These are phyloP conservation scores for Atta colombica DNA, from an alignment of 1,140 invertebrate species.

Conservation along the genomic window DNA sequence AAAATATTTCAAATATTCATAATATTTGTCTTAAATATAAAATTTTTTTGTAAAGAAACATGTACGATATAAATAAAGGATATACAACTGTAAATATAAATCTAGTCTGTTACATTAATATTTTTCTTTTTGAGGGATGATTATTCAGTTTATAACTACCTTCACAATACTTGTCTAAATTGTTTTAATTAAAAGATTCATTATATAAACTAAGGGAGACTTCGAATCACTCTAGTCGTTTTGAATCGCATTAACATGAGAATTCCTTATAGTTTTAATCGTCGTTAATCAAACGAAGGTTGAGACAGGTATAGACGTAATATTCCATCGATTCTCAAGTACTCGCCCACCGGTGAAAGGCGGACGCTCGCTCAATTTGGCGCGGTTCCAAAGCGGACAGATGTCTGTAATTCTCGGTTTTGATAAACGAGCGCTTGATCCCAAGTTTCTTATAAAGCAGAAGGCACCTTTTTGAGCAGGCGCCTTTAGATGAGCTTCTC, in stretches of 20 bases:
- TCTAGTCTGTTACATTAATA: not conserved
- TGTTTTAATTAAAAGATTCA: constrained; percentile 9
- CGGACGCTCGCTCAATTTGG: constrained; percentile 71
- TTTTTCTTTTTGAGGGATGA: not conserved
- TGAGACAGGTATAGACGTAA: constrained; percentile 56
- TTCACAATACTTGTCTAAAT: not conserved
- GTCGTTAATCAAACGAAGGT: constrained; percentile 68
- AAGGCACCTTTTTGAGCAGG: constrained; percentile 48
- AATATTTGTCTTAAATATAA: too few species aligned
- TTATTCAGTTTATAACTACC: not conserved
- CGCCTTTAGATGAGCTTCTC: constrained; percentile 27
- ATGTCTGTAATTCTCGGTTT: constrained; percentile 76
- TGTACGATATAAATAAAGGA: not conserved
- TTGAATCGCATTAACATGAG: constrained; percentile 29
- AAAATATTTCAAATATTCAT: not conserved
- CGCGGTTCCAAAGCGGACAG: constrained; percentile 71
- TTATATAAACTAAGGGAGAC: constrained; percentile 25
- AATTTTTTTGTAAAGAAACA: not conserved
- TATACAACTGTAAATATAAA: not conserved
- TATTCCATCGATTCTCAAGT: constrained; percentile 66
- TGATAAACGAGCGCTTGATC: constrained; percentile 76
- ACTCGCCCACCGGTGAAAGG: constrained; percentile 38
- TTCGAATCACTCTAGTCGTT: not conserved
- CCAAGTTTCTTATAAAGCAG: constrained; percentile 48
- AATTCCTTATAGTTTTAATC: constrained; percentile 46